Percentiles rank a stretch among this genome's conserved stretches.
These are phyloP conservation scores for Phallusia fumigata DNA, from an alignment of 23 tunicate species.

Conservation along the genomic window DNA sequence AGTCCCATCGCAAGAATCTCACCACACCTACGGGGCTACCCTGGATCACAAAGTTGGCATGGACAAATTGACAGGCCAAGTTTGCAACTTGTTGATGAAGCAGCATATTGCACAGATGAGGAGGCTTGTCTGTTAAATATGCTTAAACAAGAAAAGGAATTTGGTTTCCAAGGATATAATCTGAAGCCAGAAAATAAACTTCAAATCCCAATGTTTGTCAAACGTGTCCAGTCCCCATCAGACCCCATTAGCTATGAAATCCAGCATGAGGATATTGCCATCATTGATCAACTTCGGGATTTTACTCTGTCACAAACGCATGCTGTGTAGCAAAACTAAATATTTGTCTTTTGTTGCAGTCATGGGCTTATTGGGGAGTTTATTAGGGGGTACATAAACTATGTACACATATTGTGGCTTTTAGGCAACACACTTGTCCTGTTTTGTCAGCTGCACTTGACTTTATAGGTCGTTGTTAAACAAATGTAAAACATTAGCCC, in stretches of 20 bases:
- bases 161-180: background rate
- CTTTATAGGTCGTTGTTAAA: no score
- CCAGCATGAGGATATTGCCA: slow-evolving; percentile 12
- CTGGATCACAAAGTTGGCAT: background rate
- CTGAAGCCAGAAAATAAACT: background rate
- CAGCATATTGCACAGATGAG: background rate
- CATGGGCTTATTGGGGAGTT: no score
- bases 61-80: background rate
- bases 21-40: background rate
- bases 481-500: no score
- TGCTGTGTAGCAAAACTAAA: background rate
- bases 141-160: slow-evolving; percentile 5
- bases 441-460: no score
- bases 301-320: slow-evolving; percentile 14
- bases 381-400: no score
- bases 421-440: no score
- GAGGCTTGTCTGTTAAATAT: background rate
- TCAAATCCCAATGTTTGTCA: background rate
- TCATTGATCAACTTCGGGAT: slow-evolving; percentile 6
- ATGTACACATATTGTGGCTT: no score
- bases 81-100: background rate
- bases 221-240: no score
- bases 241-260: background rate
- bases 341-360: background rate
- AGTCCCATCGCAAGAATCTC: background rate